These are phyloP conservation scores for Xiphophorus couchianus DNA, from an alignment of 2,113 vertebrate genomes.

Conservation along the genomic window DNA sequence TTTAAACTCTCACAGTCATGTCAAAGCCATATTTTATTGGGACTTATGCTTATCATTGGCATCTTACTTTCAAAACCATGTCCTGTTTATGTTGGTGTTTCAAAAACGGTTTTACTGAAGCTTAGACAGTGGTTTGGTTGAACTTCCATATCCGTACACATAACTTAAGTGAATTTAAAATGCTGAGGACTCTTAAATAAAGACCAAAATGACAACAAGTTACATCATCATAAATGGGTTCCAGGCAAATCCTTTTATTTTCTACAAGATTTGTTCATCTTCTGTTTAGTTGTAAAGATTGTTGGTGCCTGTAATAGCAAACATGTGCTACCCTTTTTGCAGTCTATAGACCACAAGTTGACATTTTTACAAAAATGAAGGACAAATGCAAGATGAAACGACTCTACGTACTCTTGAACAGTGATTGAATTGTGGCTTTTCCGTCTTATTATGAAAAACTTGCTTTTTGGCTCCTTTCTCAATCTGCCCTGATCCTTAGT, in stretches of 20 bases:
- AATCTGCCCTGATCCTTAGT: background rate
- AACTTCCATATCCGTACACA: background rate
- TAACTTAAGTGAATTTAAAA: background rate
- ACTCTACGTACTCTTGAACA: constrained; percentile 22
- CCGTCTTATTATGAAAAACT: constrained; percentile 26
- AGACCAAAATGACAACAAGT: constrained; percentile 37
- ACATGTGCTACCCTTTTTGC: constrained; percentile 47
- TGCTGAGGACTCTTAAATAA: constrained; percentile 14
- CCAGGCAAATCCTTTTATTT: constrained; percentile 38
- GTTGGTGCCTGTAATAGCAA: constrained; percentile 42
- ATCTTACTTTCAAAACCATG: constrained; percentile 17
- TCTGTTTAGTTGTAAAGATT: constrained; percentile 46
- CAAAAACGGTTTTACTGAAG: background rate
- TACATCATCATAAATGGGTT: constrained; percentile 42
- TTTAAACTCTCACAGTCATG: constrained; percentile 60
- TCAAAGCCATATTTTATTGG: constrained; percentile 4
- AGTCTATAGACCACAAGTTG: constrained; percentile 36
- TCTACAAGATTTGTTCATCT: constrained; percentile 21
- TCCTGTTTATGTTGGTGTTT: constrained; percentile 2
- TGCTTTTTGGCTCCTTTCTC: constrained; percentile 4
- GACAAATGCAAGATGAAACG: constrained; percentile 31
- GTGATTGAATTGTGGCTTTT: constrained; percentile 53
- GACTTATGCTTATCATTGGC: background rate
- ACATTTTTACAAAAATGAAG: constrained; percentile 13
- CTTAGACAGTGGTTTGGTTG: background rate